Conservation (phyloP, 2,113 vertebrate species). For the Clarias magur region DNA sequence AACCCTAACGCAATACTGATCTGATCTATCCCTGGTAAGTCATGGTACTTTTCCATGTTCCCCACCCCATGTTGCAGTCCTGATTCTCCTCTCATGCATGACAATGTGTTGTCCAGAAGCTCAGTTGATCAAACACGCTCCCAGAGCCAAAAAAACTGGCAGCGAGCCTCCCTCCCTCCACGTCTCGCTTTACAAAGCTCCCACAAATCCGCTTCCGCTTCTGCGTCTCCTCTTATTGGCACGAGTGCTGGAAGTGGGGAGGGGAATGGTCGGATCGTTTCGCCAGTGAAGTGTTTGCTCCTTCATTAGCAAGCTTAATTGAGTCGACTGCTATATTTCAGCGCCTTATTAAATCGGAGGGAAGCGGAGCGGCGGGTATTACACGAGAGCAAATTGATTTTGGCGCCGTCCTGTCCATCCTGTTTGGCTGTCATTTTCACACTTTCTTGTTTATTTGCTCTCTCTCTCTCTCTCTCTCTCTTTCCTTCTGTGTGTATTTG, state of each 20-base stretch:
- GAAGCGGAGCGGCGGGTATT: constrained; percentile 63
- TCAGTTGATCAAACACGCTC: constrained; percentile 35
- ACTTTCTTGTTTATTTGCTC: constrained; percentile 38
- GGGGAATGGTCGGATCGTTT: constrained; percentile 57
- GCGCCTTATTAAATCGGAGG: constrained; percentile 71
- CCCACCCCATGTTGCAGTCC: background rate
- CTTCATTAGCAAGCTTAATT: constrained; percentile 66
- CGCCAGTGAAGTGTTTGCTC: constrained; percentile 68
- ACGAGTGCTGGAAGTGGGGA: constrained; percentile 17
- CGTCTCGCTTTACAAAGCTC: constrained; percentile 12
- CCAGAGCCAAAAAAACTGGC: constrained; percentile 4
- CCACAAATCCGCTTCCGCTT: constrained; percentile 16
- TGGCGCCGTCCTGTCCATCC: constrained; percentile 64
- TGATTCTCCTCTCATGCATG: background rate
- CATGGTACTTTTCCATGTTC: background rate
- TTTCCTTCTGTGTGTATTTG: background rate
- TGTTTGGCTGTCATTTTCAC: constrained; percentile 53
- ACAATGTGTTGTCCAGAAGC: background rate
- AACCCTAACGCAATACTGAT: too few species aligned
- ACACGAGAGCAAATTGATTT: constrained; percentile 69
- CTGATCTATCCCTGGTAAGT: background rate
- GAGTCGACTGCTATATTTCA: constrained; percentile 65
- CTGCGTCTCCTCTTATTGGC: constrained; percentile 16
- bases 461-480: background rate
- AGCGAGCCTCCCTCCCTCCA: background rate